Evolutionary conservation across 2,888 invertebrate species (phyloP).

Genomic region (Eupithecia inturbata): DNA sequence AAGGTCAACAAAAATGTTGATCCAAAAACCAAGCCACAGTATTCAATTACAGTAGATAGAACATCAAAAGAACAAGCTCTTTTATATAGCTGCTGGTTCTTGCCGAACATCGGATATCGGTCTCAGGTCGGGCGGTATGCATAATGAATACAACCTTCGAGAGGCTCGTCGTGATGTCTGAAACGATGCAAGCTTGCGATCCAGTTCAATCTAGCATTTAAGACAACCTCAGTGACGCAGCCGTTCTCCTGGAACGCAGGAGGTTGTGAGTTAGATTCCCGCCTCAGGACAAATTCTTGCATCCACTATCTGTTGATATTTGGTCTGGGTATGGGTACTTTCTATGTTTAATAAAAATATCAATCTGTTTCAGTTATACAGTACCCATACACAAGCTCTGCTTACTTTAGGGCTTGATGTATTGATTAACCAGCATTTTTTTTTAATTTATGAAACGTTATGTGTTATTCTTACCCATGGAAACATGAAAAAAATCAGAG

Average conservation of each 20-base stretch:
- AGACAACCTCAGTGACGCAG: too few species aligned
- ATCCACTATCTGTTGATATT: too few species aligned
- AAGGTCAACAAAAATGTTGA: not conserved
- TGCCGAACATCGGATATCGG: conserved; percentile 43
- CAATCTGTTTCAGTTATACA: not conserved
- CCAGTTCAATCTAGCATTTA: not conserved
- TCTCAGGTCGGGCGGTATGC: conserved; percentile 44
- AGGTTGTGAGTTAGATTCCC: too few species aligned
- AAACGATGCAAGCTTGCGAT: not conserved
- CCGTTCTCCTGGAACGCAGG: too few species aligned
- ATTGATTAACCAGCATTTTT: not conserved
- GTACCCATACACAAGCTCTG: not conserved
- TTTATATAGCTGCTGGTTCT: conserved; percentile 39
- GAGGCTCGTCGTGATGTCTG: conserved; percentile 21
- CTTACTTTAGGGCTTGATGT: not conserved
- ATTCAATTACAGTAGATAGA: conserved; percentile 24
- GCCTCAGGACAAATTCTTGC: too few species aligned
- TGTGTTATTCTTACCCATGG: too few species aligned
- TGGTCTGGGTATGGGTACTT: too few species aligned
- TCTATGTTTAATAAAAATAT: too few species aligned
- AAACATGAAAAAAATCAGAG: too few species aligned
- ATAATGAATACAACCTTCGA: conserved; percentile 47
- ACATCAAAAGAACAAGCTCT: conserved; percentile 29
- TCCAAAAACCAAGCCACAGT: conserved; percentile 10
- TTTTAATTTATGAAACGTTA: too few species aligned